Evolutionary conservation across 2,113 vertebrate species (phyloP).

Genomic region (Callorhinus ursinus): DNA sequence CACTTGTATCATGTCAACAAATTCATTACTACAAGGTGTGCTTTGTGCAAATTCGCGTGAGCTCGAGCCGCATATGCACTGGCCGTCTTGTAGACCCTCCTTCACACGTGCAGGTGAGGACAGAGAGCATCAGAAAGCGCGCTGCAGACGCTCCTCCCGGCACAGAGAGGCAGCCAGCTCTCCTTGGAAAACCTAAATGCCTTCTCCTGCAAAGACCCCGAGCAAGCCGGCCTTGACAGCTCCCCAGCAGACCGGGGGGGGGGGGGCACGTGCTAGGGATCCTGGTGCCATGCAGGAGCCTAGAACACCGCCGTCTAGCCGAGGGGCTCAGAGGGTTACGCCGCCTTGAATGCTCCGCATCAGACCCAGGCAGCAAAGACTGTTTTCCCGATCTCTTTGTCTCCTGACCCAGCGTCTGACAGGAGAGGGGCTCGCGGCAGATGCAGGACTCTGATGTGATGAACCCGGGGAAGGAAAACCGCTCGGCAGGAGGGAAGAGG

Average conservation of each 20-base stretch:
- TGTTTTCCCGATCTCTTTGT: constrained; percentile 1
- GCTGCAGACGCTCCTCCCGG: fast-evolving
- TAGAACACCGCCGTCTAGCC: not conserved
- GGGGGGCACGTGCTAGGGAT: fast-evolving
- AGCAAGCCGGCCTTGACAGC: not conserved
- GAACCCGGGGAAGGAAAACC: constrained; percentile 47
- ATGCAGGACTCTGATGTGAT: constrained; percentile 54
- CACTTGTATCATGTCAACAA: fast-evolving
- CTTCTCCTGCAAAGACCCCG: not conserved
- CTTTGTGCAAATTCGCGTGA: too few species aligned
- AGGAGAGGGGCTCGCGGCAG: not conserved
- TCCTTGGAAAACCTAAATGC: not conserved
- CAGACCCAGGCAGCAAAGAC: constrained; percentile 23
- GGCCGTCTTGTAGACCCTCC: fast-evolving
- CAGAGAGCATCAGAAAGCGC: not conserved
- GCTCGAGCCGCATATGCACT: fast-evolving
- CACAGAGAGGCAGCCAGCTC: too few species aligned
- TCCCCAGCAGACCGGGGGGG: fast-evolving
- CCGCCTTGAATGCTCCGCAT: not conserved
- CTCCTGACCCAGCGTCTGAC: not conserved
- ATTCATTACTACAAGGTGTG: too few species aligned
- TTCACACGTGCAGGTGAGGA: too few species aligned
- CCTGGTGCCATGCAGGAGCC: fast-evolving
- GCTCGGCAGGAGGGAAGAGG: constrained; percentile 53
- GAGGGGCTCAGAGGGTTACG: fast-evolving